Evolutionary conservation across 2,888 invertebrate species (phyloP).

Genomic region (Cylindroiulus punctatus): DNA sequence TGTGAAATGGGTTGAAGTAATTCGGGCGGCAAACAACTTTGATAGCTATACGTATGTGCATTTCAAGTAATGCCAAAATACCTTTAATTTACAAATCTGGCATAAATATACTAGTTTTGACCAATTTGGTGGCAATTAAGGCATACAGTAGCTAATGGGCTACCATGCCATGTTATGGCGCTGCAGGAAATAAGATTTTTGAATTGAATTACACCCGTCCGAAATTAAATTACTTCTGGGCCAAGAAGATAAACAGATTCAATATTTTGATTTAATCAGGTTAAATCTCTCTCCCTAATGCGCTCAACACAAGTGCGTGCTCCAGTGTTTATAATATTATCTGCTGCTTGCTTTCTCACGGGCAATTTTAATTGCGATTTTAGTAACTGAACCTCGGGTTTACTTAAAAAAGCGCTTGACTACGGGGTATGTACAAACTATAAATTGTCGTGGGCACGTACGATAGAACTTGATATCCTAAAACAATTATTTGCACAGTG

Average conservation of each 20-base stretch:
- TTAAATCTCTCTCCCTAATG: constrained; percentile 23
- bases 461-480: constrained; percentile 9
- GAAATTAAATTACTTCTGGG: constrained; percentile 16
- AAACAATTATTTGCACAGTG: constrained; percentile 30
- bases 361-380: constrained; percentile 23
- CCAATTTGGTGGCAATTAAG: neutral
- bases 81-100: neutral
- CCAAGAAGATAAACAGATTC: constrained; percentile 24
- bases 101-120: neutral
- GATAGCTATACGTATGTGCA: too few relatives aligned
- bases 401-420: neutral
- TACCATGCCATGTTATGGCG: neutral
- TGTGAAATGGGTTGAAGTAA: too few relatives aligned
- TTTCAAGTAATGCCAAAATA: neutral
- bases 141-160: neutral
- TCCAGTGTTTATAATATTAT: constrained; percentile 6
- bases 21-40: too few relatives aligned
- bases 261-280: constrained; percentile 38
- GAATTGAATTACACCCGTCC: neutral
- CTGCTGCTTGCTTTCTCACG: neutral
- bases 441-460: neutral
- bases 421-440: neutral
- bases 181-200: neutral
- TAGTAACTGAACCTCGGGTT: too few relatives aligned
- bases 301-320: neutral